Evolutionary conservation across 2,113 vertebrate genomes (phyloP).

Genomic region (Spea multiplicata): DNA sequence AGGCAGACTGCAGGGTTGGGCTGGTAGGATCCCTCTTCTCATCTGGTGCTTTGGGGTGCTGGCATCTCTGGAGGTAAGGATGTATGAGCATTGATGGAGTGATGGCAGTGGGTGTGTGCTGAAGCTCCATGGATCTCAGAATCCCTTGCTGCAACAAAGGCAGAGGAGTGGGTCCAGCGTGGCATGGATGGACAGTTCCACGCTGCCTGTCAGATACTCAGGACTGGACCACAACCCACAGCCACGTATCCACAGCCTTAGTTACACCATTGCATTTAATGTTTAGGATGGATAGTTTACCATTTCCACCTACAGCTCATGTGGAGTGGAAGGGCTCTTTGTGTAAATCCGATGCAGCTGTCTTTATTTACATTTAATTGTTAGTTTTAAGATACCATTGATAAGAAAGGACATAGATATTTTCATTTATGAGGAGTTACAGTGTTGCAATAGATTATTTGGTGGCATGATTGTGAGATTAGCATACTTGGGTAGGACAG

Average conservation of each 20-base stretch:
- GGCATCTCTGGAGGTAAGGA: slow-evolving; percentile 46
- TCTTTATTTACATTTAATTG: not conserved
- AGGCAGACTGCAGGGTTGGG: slow-evolving; percentile 22
- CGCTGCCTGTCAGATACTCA: slow-evolving; percentile 6
- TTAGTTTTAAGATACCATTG: no score
- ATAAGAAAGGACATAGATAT: no score
- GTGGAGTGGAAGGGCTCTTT: not conserved
- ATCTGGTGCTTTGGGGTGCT: slow-evolving; percentile 8
- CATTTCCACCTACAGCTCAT: no score
- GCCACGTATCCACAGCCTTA: not conserved
- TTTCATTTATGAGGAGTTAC: no score
- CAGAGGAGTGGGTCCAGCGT: not conserved
- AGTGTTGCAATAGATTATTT: no score
- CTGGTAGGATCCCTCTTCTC: slow-evolving; percentile 10
- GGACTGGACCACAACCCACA: not conserved
- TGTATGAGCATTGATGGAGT: not conserved
- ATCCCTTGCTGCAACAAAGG: slow-evolving; percentile 46
- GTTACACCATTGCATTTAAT: not conserved
- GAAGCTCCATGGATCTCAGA: not conserved
- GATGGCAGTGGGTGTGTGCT: not conserved
- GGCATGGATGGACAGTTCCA: slow-evolving; percentile 26
- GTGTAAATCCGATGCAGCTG: not conserved
- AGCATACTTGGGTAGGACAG: no score
- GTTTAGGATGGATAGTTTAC: no score
- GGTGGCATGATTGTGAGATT: no score